phyloP scores from a whole-genome alignment of 2,797 vertebrate genomes.

The Falco peregrinus region DNA sequence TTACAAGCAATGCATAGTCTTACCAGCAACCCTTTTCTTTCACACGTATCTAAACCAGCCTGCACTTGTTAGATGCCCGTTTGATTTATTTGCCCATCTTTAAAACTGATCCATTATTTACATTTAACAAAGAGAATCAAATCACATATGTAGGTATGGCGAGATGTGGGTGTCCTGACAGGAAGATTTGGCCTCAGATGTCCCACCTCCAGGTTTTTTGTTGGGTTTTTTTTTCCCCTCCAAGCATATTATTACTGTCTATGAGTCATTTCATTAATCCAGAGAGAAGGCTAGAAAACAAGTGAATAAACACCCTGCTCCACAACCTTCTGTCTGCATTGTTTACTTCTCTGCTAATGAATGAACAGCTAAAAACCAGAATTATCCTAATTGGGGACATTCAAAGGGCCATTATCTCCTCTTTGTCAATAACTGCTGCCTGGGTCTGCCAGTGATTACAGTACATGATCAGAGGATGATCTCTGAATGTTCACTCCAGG shows the following conservation, averaged over 20 bases:
- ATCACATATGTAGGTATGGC: not conserved
- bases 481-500: not conserved
- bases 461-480: not conserved
- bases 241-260: conserved; percentile 16
- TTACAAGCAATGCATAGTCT: not conserved
- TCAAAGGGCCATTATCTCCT: conserved; percentile 39
- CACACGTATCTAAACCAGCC: not conserved
- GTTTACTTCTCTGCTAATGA: conserved; percentile 59
- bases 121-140: not conserved
- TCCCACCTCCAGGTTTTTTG: conserved; percentile 9
- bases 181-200: not conserved
- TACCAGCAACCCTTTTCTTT: not conserved
- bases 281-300: conserved; percentile 42
- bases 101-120: not conserved
- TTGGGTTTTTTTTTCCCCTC: not conserved
- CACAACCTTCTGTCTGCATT: conserved; percentile 48
- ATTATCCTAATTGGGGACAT: conserved; percentile 30
- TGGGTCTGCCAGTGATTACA: not conserved
- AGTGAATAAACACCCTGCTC: conserved; percentile 60
- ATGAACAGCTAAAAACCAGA: conserved; percentile 49
- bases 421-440: conserved; percentile 13
- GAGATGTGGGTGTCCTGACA: conserved; percentile 7
- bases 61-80: not conserved
- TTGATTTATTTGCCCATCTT: not conserved
- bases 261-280: conserved; percentile 65